Evolutionary conservation across 1,140 invertebrate species (phyloP).

Genomic region (Drosophila pseudoobscura): DNA sequence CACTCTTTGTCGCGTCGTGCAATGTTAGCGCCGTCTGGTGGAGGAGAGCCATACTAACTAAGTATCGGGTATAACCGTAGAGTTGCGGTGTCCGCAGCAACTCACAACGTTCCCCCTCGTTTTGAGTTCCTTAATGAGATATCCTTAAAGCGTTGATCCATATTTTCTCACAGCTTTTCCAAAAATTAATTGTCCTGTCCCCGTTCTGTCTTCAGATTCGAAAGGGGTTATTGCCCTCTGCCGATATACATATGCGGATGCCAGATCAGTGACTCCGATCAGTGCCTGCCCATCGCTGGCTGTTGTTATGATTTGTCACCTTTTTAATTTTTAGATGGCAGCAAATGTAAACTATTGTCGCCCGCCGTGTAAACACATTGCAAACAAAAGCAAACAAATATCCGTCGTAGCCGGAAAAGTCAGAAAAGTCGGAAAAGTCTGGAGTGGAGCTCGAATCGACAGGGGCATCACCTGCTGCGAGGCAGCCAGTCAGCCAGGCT

Average conservation of each 20-base stretch:
- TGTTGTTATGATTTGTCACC: constrained; percentile 76
- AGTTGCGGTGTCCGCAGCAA: too few relatives aligned
- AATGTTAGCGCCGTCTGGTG: too few relatives aligned
- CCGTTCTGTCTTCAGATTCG: neutral
- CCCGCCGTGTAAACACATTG: constrained; percentile 65
- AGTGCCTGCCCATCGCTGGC: neutral
- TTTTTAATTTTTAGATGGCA: constrained; percentile 74
- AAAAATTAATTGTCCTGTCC: too few relatives aligned
- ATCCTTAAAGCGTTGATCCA: too few relatives aligned
- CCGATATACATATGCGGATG: neutral
- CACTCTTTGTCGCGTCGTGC: too few relatives aligned
- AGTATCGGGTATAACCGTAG: too few relatives aligned
- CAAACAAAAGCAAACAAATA: constrained; percentile 66
- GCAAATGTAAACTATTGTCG: constrained; percentile 76
- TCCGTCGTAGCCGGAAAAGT: constrained; percentile 15
- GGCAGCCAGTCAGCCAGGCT: neutral
- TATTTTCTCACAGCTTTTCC: neutral
- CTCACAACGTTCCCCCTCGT: too few relatives aligned
- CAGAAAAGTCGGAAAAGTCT: neutral
- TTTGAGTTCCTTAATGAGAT: too few relatives aligned
- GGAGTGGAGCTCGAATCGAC: neutral
- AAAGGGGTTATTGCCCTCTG: neutral
- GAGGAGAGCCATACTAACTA: too few relatives aligned
- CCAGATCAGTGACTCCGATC: constrained; percentile 6
- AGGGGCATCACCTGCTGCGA: neutral